A percentile compares a stretch with the other conserved stretches of the same genome.
phyloP scores from a whole-genome alignment of 2,113 vertebrate genomes.

The Cranoglanis bouderius region DNA sequence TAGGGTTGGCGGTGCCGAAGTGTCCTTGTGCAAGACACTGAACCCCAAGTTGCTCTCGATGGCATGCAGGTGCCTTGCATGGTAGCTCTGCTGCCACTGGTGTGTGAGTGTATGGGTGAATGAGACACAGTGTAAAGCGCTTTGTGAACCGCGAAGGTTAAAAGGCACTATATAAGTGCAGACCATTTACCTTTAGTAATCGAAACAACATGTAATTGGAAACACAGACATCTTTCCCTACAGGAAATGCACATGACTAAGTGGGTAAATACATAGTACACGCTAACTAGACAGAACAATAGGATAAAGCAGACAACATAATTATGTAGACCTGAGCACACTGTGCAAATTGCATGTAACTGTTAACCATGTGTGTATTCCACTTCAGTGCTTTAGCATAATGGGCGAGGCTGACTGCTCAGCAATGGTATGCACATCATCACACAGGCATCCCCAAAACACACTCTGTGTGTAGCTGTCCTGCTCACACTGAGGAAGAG shows the following conservation, averaged over 20 bases:
- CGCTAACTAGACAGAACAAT: conserved; percentile 21
- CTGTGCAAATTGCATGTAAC: conserved; percentile 3
- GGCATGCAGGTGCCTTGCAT: too few relatives aligned
- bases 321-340: neutral
- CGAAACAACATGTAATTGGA: neutral
- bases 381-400: conserved; percentile 47
- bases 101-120: too few relatives aligned
- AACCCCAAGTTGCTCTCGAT: too few relatives aligned
- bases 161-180: too few relatives aligned
- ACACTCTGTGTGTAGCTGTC: neutral
- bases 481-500: conserved; percentile 38
- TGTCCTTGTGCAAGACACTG: too few relatives aligned
- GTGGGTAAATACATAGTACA: neutral
- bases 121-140: too few relatives aligned
- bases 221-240: neutral
- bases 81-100: too few relatives aligned
- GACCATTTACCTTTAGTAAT: neutral
- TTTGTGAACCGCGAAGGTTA: too few relatives aligned
- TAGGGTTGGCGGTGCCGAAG: too few relatives aligned
- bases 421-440: conserved; percentile 5
- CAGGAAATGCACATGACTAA: neutral
- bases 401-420: conserved; percentile 49
- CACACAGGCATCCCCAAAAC: conserved; percentile 8
- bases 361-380: conserved; percentile 27
- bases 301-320: neutral